phyloP scores from a whole-genome alignment of 2,113 vertebrate genomes.

The Dasypus novemcinctus region DNA sequence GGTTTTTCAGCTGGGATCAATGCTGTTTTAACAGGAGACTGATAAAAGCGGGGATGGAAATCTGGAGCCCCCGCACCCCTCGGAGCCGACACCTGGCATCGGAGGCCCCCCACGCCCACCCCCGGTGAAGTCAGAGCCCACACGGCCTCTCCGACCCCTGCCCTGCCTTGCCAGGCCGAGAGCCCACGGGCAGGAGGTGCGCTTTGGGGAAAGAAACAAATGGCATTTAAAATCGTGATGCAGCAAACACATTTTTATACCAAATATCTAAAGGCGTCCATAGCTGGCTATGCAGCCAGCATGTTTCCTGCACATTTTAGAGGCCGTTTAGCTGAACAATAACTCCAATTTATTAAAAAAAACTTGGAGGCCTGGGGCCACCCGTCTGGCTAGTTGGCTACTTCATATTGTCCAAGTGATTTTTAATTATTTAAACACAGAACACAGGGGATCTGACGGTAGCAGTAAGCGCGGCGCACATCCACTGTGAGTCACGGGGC shows the following conservation, averaged over 20 bases:
- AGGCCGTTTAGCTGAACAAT: conserved; percentile 28
- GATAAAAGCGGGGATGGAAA: conserved; percentile 93
- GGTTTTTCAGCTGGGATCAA: conserved; percentile 98
- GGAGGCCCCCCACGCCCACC: conserved; percentile 53
- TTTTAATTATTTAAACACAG: conserved; percentile 54
- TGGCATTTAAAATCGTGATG: not conserved
- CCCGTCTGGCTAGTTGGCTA: not conserved
- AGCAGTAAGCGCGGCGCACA: conserved; percentile 58
- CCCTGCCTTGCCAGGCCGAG: not conserved
- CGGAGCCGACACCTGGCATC: conserved; percentile 82
- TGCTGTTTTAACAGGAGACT: conserved; percentile 93
- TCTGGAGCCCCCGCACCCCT: conserved; percentile 86
- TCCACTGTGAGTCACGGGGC: conserved; percentile 42
- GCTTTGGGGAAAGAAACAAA: conserved; percentile 54
- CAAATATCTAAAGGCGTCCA: not conserved
- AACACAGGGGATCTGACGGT: conserved; percentile 69
- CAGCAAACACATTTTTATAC: not conserved
- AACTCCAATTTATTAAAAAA: not conserved
- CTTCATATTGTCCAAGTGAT: not conserved
- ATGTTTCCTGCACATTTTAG: conserved; percentile 41
- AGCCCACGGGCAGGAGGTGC: conserved; percentile 63
- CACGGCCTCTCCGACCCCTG: conserved; percentile 52
- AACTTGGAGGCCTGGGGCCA: accelerated
- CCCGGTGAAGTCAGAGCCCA: conserved; percentile 43
- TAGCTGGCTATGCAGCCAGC: not conserved